Conservation (phyloP, 2,797 vertebrate species). For the Buceros bicornis region DNA sequence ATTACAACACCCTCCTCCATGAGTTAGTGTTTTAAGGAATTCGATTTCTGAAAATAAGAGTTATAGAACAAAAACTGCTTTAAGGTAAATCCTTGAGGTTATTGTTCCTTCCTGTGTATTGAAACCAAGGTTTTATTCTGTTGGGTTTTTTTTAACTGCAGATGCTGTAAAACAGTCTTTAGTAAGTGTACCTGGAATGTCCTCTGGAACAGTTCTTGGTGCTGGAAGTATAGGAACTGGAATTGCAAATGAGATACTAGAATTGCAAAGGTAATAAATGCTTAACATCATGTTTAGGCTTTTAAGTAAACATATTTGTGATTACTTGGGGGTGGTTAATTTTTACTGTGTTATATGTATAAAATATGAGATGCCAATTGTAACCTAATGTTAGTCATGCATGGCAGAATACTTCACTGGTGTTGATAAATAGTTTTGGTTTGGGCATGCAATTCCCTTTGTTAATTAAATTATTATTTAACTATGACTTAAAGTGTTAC, state of each 20-base stretch:
- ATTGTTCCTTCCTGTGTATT: not conserved
- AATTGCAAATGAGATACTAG: slow-evolving; percentile 91
- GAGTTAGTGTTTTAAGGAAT: not conserved
- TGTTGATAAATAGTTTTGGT: not conserved
- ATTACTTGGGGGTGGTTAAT: not conserved
- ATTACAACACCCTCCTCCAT: not conserved
- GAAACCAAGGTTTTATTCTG: not conserved
- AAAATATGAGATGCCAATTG: not conserved
- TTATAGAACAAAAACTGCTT: not conserved
- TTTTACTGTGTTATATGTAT: not conserved
- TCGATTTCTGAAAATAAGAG: not conserved
- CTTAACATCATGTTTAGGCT: not conserved
- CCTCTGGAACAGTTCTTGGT: slow-evolving; percentile 86
- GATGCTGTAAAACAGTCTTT: slow-evolving; percentile 86
- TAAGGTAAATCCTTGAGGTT: not conserved
- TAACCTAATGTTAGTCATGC: not conserved
- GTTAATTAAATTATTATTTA: not conserved
- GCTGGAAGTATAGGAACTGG: slow-evolving; percentile 91
- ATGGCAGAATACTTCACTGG: not conserved
- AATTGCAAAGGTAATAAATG: slow-evolving; percentile 87
- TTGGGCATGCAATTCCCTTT: not conserved
- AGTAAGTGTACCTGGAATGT: slow-evolving; percentile 86
- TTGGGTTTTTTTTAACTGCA: slow-evolving; percentile 42
- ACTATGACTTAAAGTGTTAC: not conserved
- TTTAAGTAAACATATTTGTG: not conserved